Percentiles rank a stretch among this genome's conserved stretches.
These are phyloP conservation scores for Resseliella maxima DNA, from an alignment of 2,888 invertebrate species.

Conservation along the genomic window DNA sequence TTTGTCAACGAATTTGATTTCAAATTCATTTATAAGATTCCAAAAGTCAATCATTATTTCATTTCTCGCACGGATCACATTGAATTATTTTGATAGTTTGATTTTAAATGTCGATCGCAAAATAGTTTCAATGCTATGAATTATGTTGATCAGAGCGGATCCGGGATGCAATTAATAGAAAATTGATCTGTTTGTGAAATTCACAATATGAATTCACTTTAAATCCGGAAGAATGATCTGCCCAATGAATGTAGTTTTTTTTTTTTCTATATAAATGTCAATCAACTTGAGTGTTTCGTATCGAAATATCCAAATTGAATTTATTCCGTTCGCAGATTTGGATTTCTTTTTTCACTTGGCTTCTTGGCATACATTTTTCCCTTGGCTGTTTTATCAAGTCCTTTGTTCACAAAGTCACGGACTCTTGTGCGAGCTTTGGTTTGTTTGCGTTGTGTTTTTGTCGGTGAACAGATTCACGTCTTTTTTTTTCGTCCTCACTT, in stretches of 20 bases:
- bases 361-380: not conserved
- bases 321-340: slow-evolving; percentile 4
- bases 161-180: too few species aligned
- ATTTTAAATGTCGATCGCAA: too few species aligned
- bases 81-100: not conserved
- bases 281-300: not conserved
- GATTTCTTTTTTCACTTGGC: not conserved
- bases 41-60: not conserved
- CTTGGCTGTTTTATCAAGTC: not conserved
- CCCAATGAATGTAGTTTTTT: not conserved
- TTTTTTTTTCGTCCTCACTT: not conserved
- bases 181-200: not conserved
- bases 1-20: not conserved
- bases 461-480: not conserved
- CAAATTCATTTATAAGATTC: not conserved
- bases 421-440: not conserved
- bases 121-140: too few species aligned
- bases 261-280: not conserved
- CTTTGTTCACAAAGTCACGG: slow-evolving; percentile 46
- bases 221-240: not conserved
- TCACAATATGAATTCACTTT: too few species aligned
- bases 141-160: too few species aligned
- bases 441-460: slow-evolving; percentile 30
- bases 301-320: slow-evolving; percentile 38
- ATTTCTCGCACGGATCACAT: not conserved